Percentiles rank a stretch among this genome's conserved stretches.
Evolutionary conservation across 2,888 invertebrate species (phyloP).

Genomic region (Biston betularia): DNA sequence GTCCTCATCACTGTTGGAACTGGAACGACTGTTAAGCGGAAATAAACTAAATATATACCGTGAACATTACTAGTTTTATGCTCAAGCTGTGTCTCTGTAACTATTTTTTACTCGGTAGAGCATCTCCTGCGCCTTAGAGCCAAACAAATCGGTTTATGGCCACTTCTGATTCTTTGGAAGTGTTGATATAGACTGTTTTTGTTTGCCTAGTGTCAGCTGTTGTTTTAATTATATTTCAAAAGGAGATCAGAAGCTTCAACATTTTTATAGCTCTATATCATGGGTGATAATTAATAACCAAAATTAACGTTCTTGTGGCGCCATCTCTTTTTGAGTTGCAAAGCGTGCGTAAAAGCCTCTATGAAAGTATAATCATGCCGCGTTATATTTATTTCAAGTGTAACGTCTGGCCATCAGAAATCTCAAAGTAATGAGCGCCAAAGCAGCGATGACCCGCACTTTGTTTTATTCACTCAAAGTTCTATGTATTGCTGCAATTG

Average conservation of each 20-base stretch:
- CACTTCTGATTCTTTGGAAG: constrained; percentile 46
- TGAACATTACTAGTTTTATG: too few relatives aligned
- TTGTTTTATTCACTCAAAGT: too few relatives aligned
- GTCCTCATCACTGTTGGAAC: too few relatives aligned
- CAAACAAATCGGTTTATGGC: constrained; percentile 64
- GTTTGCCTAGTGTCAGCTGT: constrained; percentile 21
- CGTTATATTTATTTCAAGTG: too few relatives aligned
- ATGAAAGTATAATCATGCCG: too few relatives aligned
- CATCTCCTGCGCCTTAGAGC: constrained; percentile 59
- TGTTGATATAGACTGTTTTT: constrained; percentile 40
- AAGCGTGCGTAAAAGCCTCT: constrained; percentile 10
- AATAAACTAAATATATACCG: too few relatives aligned
- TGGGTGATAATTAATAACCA: not conserved
- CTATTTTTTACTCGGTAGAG: constrained; percentile 30
- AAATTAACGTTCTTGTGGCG: constrained; percentile 30
- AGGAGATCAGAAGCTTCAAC: constrained; percentile 10
- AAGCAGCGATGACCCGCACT: too few relatives aligned
- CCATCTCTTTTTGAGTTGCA: constrained; percentile 38
- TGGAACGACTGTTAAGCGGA: too few relatives aligned
- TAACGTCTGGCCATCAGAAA: too few relatives aligned
- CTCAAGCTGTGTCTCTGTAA: not conserved
- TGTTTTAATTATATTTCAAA: constrained; percentile 13
- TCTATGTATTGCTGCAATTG: too few relatives aligned
- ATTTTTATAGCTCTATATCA: not conserved
- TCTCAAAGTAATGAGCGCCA: too few relatives aligned